Base-by-base conservation (phyloP, 2,888 invertebrate genomes). In the Megamerina dolium region DNA sequence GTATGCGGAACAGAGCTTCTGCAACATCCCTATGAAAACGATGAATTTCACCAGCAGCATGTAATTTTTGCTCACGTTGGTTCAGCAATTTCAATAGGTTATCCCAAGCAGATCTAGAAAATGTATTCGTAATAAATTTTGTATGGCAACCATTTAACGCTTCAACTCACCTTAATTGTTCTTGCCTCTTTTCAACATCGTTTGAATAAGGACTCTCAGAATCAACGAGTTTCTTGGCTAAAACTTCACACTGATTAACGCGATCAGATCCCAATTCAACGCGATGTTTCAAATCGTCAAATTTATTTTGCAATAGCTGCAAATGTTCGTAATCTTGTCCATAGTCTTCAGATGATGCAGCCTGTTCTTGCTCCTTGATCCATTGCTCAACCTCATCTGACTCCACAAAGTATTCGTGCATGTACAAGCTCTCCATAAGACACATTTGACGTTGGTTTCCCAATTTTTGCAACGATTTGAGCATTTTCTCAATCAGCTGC, bases 41-140 rank as follows among this genome's bases (percentile, higher is more conserved):
- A 72, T 97, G 97, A 53, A 97, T 92, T 74, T 96, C 94, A 9
- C 91, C 95, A 2, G 97, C 97, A 1, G 93, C 96, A 63, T 85
- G 83, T 29, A 99, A 75, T 31, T 92, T 85, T 49, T 86, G 82
- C 52, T 90, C 90, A 12, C 96, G 81, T 37, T 87, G 82, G 56
- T 87, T 85, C 45, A 96, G 85, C 63, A 90, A 83, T 38, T 89
- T 86, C 37, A 93, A 77, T 0, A 97, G 79, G 34, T 85, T 82
- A 52, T 88, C 85, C 96, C 97, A 99, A 4, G 81, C 81, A 55
- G 83, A 81, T 50, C 88, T 84, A 57, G 33, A 57, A 54, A 37
- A 20, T 12, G 13, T 13, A n/a, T n/a, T n/a, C 1, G 12, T 36
- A 4, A 20, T 16, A 1, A 35, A 41, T 4, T 23, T 23, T 23